Evolutionary conservation across 2,888 invertebrate genomes (phyloP), one percentile per base, ranked within the genome.

Genomic region (Oscheius sp.): DNA sequence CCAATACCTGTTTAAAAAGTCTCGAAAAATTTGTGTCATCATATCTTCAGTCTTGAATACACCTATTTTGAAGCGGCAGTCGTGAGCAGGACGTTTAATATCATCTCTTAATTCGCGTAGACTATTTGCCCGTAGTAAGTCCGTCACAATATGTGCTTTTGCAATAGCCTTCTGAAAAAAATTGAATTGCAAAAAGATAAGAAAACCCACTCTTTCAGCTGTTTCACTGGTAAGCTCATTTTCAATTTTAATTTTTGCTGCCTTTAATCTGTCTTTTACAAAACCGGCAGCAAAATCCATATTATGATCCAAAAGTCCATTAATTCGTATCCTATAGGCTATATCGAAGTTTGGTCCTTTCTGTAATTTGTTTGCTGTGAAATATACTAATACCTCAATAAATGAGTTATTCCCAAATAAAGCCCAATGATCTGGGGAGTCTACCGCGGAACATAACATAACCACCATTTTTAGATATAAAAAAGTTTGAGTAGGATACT

Each of bases 1-100:
- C 0, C 28, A 8, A 26, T 41, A 59, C 17, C 59, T 20, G 26
- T 17, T 17, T 17, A 5, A 26, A 33, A 59, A 59, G 9, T 59
- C 57, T 24, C 26, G 26, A 9, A 44, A 17, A 4, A 59, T 28
- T n/a, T 12, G 17, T 24, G 24, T 8, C 8, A 30, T 22, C 20
- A 24, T n/a, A 4, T 50, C 51, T 8, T 32, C 38, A n/a, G 51
- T 36, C 28, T 64, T 64, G 51, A 17, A 64, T 6, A 41, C 44
- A 1, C 64, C 64, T n/a, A 64, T 51, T 20, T 50, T 50, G 38
- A 28, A 64, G n/a, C 51, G 33, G 51, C 64, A 64, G 22, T 64
- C 64, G 32, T 64, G 64, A n/a, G 64, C 51, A 5, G 64, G 64
- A 9, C 50, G 30, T 33, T 64, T 50, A n/a, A 50, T 38, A 6